Conservation (phyloP, 2,113 vertebrate genomes). For the Macheiramphus alcinus region DNA sequence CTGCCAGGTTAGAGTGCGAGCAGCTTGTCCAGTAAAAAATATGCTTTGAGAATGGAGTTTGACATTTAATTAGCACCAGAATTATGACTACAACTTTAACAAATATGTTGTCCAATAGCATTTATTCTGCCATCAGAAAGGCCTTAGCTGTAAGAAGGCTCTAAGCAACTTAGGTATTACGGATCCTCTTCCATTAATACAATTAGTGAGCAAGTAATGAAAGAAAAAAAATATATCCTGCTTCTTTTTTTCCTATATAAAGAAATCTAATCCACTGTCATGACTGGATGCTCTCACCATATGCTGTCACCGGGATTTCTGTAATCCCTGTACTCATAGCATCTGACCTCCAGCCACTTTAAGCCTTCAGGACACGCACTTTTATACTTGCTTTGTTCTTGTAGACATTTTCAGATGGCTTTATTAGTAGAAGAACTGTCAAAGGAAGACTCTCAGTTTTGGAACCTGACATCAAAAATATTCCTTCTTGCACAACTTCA, state of each 20-base stretch:
- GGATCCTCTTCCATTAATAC: background rate
- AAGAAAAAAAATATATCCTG: background rate
- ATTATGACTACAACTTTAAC: background rate
- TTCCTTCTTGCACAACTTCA: background rate
- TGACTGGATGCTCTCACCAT: background rate
- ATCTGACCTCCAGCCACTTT: background rate
- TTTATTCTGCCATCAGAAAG: background rate
- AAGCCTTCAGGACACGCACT: background rate
- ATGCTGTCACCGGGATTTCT: background rate
- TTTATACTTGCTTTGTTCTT: background rate
- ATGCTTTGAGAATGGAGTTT: background rate
- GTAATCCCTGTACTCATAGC: background rate
- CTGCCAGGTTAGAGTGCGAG: background rate
- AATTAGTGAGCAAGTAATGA: background rate
- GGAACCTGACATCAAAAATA: background rate
- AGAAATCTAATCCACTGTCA: background rate
- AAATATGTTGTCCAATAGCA: background rate
- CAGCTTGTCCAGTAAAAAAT: background rate
- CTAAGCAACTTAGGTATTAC: background rate
- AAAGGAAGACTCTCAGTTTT: background rate
- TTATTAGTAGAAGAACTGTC: background rate
- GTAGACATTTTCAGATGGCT: background rate
- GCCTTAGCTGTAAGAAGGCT: background rate
- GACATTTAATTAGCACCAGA: background rate
- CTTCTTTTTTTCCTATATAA: background rate